Base-by-base conservation (phyloP, 2,797 vertebrate genomes). In the Hoplostethus mediterraneus region DNA sequence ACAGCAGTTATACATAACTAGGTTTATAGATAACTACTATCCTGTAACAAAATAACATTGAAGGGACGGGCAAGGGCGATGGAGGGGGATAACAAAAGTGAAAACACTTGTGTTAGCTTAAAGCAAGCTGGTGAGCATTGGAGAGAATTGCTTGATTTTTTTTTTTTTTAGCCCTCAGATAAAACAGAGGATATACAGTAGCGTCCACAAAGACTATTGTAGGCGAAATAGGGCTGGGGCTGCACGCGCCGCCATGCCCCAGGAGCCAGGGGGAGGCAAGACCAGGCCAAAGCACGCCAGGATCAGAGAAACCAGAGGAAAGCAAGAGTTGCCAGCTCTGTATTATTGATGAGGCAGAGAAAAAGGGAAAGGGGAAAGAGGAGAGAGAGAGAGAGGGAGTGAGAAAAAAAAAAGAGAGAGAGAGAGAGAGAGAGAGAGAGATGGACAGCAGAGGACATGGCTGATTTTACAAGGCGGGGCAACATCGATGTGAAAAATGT, bases 301-400 rank as follows among this genome's bases (percentile, higher is more conserved):
- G 87, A 91, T 90, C 86, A 91, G 88, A 92, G 87, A 72, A 88
- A 86, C 67, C 77, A 80, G 83, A 85, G 87, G 87, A 81, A 85
- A 74, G 86, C 84, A 82, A 90, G 86, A 87, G 90, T 89, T 93
- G 90, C 91, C 91, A 91, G 84, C 58, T 11, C 82, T 94, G 88
- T 91, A 91, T 94, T 93, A 95, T 94, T 94, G 91, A 95, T 94
- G 92, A 93, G 90, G 77, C 25, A 30, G 85, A 90, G 87, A 84
- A 87, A 84, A 71, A 82, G 67, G 42, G 85, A 84, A 85, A 74
- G 48, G 54, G 63, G 73, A 71, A 72, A 74, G 47, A 71, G 30
- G 45, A 47, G 62, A 72, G 30, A 56, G 52, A 66, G 69, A 77
- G 64, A 1, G 21, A 21, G 21, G 1, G 21, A 21, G 21, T 1